Evolutionary conservation across 2,888 invertebrate species (phyloP).

Genomic region (Lasioglossum figueresi): DNA sequence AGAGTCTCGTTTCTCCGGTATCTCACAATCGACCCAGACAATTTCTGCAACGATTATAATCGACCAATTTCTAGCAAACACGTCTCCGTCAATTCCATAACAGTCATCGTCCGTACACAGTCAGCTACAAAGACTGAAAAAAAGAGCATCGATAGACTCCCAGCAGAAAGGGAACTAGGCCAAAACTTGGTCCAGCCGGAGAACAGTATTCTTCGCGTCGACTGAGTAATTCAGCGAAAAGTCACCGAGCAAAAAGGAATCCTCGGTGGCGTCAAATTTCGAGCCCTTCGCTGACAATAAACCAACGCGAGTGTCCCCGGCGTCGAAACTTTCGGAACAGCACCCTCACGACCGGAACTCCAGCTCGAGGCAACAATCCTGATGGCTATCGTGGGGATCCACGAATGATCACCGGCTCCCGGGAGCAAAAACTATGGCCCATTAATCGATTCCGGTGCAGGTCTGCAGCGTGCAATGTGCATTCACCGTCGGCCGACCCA

Average conservation of each 20-base stretch:
- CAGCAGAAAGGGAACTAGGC: not conserved
- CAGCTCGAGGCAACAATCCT: constrained; percentile 15
- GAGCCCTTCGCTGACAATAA: not conserved
- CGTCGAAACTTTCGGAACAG: constrained; percentile 19
- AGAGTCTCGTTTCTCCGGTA: not conserved
- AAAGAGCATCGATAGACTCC: not conserved
- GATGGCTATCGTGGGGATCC: constrained; percentile 19
- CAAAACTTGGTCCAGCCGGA: not conserved
- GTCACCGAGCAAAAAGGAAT: not conserved
- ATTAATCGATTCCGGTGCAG: constrained; percentile 48
- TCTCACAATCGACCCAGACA: not conserved
- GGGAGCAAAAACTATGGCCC: constrained; percentile 42
- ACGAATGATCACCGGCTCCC: constrained; percentile 17
- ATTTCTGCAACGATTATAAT: not conserved
- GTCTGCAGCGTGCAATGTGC: constrained; percentile 11
- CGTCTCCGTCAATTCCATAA: not conserved
- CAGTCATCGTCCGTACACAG: not conserved
- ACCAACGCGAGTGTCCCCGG: not conserved
- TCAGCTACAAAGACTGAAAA: not conserved
- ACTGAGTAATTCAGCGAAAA: not conserved
- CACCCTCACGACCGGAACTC: not conserved
- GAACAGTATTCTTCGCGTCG: constrained; percentile 1
- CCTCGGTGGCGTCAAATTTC: not conserved
- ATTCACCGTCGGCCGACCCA: constrained; percentile 51
- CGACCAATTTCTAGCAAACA: not conserved